Percentiles rank a stretch among this genome's conserved stretches.
Conservation (phyloP, 2,797 vertebrate species). For the Podargus strigoides region DNA sequence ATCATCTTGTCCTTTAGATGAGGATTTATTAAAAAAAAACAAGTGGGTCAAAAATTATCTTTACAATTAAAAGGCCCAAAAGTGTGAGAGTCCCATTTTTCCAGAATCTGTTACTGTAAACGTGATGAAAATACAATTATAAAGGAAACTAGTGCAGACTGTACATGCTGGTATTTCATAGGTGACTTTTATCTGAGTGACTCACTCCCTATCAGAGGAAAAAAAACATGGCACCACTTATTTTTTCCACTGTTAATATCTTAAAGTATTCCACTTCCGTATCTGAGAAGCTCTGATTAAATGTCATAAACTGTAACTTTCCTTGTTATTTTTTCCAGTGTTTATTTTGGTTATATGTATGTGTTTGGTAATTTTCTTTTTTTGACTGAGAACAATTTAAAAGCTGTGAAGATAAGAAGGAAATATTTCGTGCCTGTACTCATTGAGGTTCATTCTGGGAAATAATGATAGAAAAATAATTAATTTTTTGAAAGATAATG, state of each 20-base stretch:
- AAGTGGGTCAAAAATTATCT: not conserved
- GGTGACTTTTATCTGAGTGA: not conserved
- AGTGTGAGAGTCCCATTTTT: not conserved
- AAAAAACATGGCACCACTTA: not conserved
- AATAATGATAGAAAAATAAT: not conserved
- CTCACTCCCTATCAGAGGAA: not conserved
- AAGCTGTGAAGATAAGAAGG: not conserved
- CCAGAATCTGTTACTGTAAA: not conserved
- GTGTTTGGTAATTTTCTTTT: not conserved
- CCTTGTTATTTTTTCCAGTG: not conserved
- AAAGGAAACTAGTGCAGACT: not conserved
- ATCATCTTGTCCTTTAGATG: not conserved
- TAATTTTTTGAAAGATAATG: not conserved
- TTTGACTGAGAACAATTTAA: not conserved
- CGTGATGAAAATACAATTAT: not conserved
- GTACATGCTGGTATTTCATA: not conserved
- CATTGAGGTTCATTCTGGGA: not conserved
- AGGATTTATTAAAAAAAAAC: not conserved
- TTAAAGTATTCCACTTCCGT: not conserved
- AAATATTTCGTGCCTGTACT: not conserved
- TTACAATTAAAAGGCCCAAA: not conserved
- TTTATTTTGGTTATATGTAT: not conserved
- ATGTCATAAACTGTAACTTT: not conserved
- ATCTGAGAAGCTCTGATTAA: not conserved
- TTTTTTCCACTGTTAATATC: not conserved